These are phyloP conservation scores for Lordiphosa andalusiaca DNA, from an alignment of 2,888 invertebrate species.

Conservation along the genomic window DNA sequence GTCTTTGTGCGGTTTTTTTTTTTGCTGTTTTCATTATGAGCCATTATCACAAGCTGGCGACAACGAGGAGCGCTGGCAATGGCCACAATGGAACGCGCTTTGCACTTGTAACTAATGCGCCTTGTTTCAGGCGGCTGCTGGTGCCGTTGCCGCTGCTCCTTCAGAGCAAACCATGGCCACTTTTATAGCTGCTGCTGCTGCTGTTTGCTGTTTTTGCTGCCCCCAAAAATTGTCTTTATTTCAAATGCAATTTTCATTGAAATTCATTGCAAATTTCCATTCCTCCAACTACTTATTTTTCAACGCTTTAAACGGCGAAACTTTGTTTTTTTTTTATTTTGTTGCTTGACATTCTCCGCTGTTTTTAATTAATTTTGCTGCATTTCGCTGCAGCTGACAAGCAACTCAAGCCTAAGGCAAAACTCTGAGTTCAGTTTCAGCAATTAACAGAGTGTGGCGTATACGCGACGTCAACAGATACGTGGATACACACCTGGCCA, in stretches of 20 bases:
- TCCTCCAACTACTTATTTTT: slow-evolving; percentile 27
- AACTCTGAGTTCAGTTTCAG: slow-evolving; percentile 14
- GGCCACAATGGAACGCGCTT: slow-evolving; percentile 46
- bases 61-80: slow-evolving; percentile 35
- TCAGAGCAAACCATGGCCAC: slow-evolving; percentile 58
- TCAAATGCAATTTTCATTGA: slow-evolving; percentile 69
- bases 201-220: slow-evolving; percentile 35
- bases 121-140: slow-evolving; percentile 63
- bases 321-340: no score
- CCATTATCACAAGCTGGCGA: slow-evolving; percentile 74
- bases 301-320: slow-evolving; percentile 39
- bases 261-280: slow-evolving; percentile 58
- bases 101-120: slow-evolving; percentile 69
- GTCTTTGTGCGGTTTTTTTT: slow-evolving; percentile 60
- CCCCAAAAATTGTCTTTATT: slow-evolving; percentile 63
- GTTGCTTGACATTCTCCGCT: slow-evolving; percentile 28
- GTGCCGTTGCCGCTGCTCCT: slow-evolving; percentile 13
- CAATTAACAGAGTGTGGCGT: slow-evolving; percentile 47
- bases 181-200: slow-evolving; percentile 60
- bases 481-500: neutral
- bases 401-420: slow-evolving; percentile 32
- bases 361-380: slow-evolving; percentile 70
- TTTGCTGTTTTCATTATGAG: slow-evolving; percentile 68
- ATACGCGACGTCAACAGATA: slow-evolving; percentile 42
- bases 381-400: slow-evolving; percentile 54